phyloP scores from a whole-genome alignment of 2,113 vertebrate genomes.

The human region GRCh38 chrX:73838001-73838500 shows the following conservation, averaged over 20 bases:
- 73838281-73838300: not conserved
- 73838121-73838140: not conserved
- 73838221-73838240: not conserved
- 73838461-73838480: not conserved
- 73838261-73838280: not conserved
- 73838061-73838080: not conserved
- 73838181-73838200: not conserved
- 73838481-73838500: not conserved
- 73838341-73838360: not conserved
- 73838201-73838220: not conserved
- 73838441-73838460: not conserved
- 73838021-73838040: not conserved
- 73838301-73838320: not conserved
- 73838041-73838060: not conserved
- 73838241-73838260: not conserved
- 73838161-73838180: not conserved
- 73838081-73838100: not conserved
- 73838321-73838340: not conserved
- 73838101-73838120: not conserved
- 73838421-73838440: not conserved
- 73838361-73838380: not conserved
- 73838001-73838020: not conserved
- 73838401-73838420: slow-evolving; percentile 1
- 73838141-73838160: not conserved
- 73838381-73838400: not conserved